Conservation (phyloP, 1,140 invertebrate genomes). For the Procambarus clarkii region DNA sequence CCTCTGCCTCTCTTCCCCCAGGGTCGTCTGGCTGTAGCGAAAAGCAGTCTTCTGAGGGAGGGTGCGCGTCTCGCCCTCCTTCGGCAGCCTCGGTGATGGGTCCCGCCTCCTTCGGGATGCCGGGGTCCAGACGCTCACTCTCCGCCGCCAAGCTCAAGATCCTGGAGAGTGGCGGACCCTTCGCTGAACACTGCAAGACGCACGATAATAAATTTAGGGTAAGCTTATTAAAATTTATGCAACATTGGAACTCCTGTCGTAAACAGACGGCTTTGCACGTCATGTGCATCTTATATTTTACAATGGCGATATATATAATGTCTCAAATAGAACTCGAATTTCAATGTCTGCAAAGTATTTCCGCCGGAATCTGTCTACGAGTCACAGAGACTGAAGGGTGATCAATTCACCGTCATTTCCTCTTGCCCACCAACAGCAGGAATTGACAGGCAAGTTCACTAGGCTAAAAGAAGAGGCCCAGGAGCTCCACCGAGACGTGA, state of each 20-base stretch:
- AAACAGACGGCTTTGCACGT: too few species aligned
- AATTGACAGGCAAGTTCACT: constrained; percentile 81
- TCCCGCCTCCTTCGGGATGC: constrained; percentile 38
- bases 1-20: constrained; percentile 14
- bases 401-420: neutral
- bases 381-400: neutral
- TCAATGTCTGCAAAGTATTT: too few species aligned
- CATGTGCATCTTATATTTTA: too few species aligned
- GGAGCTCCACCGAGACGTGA: constrained; percentile 81
- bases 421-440: constrained; percentile 74
- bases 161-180: constrained; percentile 79
- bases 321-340: too few species aligned
- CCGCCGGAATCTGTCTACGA: too few species aligned
- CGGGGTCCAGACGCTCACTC: constrained; percentile 54
- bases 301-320: too few species aligned
- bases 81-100: constrained; percentile 49
- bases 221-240: neutral
- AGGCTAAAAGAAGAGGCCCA: constrained; percentile 81
- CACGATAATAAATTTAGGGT: constrained; percentile 69
- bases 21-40: constrained; percentile 68
- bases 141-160: constrained; percentile 76
- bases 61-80: constrained; percentile 55
- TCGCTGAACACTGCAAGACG: constrained; percentile 82
- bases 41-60: constrained; percentile 52
- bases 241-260: too few species aligned